Base-by-base conservation (phyloP, 2,797 vertebrate genomes). In the Helostoma temminkii region DNA sequence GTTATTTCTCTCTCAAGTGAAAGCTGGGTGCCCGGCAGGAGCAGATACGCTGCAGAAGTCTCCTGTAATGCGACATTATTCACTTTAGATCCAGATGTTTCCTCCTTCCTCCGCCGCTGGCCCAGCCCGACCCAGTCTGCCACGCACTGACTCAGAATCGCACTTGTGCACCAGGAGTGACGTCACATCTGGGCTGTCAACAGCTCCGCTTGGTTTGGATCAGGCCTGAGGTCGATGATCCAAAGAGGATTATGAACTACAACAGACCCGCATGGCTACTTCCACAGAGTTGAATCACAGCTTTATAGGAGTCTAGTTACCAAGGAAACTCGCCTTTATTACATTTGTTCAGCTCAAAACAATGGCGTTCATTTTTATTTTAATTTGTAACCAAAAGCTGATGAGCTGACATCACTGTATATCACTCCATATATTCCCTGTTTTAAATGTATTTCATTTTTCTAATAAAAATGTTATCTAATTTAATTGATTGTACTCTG, bases 111-210 rank as follows among this genome's bases (percentile, higher is more conserved):
- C 32, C 16, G 28, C 52, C 16, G 47, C 62, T 59, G 65, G 52
- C 70, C 77, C 86, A 68, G 71, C 61, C 82, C 86, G 83, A 75
- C 53, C 71, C 64, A 60, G 46, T 48, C 49, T 89, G 91, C 92
- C 92, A 93, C 92, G 91, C 93, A 91, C 81, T 32, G 86, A 84
- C 62, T 76, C 76, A 7, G 61, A 37, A 30, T 66, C 46, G 11
- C 48, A n/a, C 34, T n/a, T 1, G 41, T 72, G 58, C 47, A 5
- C 53, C 59, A 57, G 12, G 12, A 0, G 46, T 92, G 86, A 93
- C 93, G 92, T 93, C 91, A 93, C 74, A 11, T 1, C 28, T 22
- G 77, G 76, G 84, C 71, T 79, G 58, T 81, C 78, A 86, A 63
- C 69, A 37, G 9, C 59, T 47, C 63, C 7, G 42, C 60, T 69